Evolutionary conservation across 64 coral and sea anemone genomes (phyloP).

Genomic region (Montipora cactus): DNA sequence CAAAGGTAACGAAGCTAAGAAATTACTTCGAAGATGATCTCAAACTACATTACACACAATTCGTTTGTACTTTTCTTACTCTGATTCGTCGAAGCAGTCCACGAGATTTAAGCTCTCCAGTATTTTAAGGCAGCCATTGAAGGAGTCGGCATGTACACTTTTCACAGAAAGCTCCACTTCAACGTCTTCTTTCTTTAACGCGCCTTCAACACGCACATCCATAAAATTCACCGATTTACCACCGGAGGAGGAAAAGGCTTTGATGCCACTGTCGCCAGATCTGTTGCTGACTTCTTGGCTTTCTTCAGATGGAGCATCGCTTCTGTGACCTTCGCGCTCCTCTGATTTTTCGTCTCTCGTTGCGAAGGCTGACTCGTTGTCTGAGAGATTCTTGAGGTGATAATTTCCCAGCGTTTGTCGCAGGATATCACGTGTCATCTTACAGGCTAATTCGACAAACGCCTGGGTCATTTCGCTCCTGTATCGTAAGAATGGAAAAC

Average conservation of each 20-base stretch:
- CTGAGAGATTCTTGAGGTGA: slow-evolving; percentile 1
- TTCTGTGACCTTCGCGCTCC: background rate
- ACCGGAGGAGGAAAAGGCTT: background rate
- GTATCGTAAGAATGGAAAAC: background rate
- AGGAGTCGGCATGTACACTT: slow-evolving; percentile 84
- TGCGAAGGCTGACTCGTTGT: background rate
- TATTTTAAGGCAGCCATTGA: slow-evolving; percentile 93
- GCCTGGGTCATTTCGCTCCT: slow-evolving; percentile 96
- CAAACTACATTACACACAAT: no score
- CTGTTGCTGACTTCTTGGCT: background rate
- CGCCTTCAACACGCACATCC: slow-evolving; percentile 70
- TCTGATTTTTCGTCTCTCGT: background rate
- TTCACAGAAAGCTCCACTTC: slow-evolving; percentile 89
- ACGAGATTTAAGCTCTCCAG: slow-evolving; percentile 78
- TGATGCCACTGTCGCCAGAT: background rate
- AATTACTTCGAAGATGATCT: no score
- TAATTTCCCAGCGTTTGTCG: slow-evolving; percentile 72
- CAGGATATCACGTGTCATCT: slow-evolving; percentile 97
- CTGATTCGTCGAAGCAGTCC: slow-evolving; percentile 84
- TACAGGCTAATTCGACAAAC: slow-evolving; percentile 91
- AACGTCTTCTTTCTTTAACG: background rate
- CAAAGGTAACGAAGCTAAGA: no score
- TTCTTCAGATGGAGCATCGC: background rate
- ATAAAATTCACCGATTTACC: slow-evolving; percentile 71
- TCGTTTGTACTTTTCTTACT: slow-evolving; percentile 56